phyloP scores from a whole-genome alignment of 2,797 vertebrate species.

The Natrix natrix region DNA sequence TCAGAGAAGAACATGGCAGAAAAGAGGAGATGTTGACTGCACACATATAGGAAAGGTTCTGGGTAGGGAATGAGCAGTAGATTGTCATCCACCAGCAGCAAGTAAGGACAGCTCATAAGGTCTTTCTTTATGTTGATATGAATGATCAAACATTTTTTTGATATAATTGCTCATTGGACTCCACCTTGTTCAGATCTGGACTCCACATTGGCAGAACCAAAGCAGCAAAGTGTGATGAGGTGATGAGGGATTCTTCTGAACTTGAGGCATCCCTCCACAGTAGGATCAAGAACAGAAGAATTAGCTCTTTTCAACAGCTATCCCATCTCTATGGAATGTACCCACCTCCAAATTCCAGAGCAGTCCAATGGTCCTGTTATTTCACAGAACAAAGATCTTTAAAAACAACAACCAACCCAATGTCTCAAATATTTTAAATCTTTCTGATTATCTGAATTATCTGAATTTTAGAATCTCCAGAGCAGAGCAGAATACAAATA shows the following conservation, averaged over 20 bases:
- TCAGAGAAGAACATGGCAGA: background rate
- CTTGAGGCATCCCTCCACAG: background rate
- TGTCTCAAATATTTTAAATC: background rate
- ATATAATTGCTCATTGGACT: background rate
- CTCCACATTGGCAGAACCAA: background rate
- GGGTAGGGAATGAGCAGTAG: background rate
- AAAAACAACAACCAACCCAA: background rate
- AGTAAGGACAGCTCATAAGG: background rate
- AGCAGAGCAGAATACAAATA: background rate
- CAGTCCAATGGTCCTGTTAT: background rate
- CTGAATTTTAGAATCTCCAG: background rate
- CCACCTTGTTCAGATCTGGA: background rate
- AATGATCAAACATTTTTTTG: background rate
- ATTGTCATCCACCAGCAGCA: background rate
- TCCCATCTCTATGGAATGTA: background rate
- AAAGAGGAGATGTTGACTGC: background rate
- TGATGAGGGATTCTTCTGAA: background rate
- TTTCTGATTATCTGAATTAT: background rate
- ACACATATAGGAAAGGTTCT: background rate
- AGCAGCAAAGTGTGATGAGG: background rate
- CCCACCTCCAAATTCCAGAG: background rate
- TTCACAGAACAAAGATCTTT: background rate
- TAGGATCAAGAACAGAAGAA: background rate
- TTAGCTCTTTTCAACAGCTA: background rate
- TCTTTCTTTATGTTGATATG: background rate